Conservation (phyloP, 1,140 invertebrate species). For the Plectus sambesii region DNA sequence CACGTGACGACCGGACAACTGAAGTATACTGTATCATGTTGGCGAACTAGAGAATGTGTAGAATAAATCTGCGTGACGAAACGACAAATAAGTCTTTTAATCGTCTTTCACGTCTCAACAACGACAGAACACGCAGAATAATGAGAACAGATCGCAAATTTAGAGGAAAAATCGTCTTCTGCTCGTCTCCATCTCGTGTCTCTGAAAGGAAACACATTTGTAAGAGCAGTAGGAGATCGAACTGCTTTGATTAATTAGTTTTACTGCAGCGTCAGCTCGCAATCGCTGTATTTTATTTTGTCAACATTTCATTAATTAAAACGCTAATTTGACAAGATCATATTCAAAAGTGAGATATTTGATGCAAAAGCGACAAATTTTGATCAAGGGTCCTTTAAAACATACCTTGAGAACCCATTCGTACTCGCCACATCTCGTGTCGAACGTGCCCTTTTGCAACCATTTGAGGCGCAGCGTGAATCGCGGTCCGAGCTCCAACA, state of each 20-base stretch:
- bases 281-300: not conserved
- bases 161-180: conserved; percentile 31
- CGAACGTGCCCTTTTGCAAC: conserved; percentile 89
- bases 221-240: not conserved
- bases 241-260: not conserved
- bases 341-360: not conserved
- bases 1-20: too few relatives aligned
- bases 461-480: conserved; percentile 85
- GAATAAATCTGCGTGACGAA: too few relatives aligned
- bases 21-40: too few relatives aligned
- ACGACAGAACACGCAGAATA: conserved; percentile 26
- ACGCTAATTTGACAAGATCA: not conserved
- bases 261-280: not conserved
- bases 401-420: conserved; percentile 83
- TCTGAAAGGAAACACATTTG: conserved; percentile 24
- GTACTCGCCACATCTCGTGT: conserved; percentile 87
- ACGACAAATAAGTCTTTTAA: too few relatives aligned
- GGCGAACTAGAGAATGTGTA: too few relatives aligned
- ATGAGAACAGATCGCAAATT: conserved; percentile 15
- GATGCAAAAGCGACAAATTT: conserved; percentile 3
- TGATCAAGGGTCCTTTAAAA: conserved; percentile 5
- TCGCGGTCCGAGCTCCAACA: conserved; percentile 85
- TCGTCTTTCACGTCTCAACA: too few relatives aligned
- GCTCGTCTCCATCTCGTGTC: conserved; percentile 45
- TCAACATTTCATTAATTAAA: conserved; percentile 4